Conservation (phyloP, 2,888 invertebrate species). For the Dynastes maya region DNA sequence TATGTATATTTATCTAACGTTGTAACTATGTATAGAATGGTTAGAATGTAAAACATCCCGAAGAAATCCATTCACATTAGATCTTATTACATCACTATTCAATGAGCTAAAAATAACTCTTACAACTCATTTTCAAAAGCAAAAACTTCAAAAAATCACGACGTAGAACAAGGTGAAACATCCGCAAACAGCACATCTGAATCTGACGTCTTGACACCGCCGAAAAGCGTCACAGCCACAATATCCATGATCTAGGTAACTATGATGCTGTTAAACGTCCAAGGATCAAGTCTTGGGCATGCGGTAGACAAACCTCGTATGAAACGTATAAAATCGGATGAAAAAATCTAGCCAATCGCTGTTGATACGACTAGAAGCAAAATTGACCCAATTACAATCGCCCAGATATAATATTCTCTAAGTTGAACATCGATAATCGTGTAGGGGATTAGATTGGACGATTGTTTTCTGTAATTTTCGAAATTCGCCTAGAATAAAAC, state of each 20-base stretch:
- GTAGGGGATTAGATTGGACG: background rate
- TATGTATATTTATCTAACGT: too few relatives aligned
- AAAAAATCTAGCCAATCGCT: constrained; percentile 54
- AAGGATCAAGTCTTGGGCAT: constrained; percentile 8
- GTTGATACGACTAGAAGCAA: constrained; percentile 62
- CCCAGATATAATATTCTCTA: constrained; percentile 9
- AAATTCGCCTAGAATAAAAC: background rate
- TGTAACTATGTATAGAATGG: too few relatives aligned
- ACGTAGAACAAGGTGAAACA: too few relatives aligned
- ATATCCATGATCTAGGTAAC: background rate
- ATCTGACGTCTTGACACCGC: background rate
- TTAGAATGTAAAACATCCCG: too few relatives aligned
- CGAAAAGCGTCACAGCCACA: background rate
- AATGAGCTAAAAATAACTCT: too few relatives aligned
- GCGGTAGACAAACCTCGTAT: background rate
- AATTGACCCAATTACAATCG: constrained; percentile 68
- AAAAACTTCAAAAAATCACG: too few relatives aligned
- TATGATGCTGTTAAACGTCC: background rate
- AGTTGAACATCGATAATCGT: constrained; percentile 50
- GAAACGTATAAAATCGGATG: background rate
- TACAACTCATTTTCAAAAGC: too few relatives aligned
- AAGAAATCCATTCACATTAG: too few relatives aligned
- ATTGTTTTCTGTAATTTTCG: constrained; percentile 40
- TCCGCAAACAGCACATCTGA: too few relatives aligned
- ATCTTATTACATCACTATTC: too few relatives aligned